Percentiles rank a stretch among this genome's conserved stretches.
Conservation (phyloP, 2,797 vertebrate genomes). For the Sebastes melanostomus region DNA sequence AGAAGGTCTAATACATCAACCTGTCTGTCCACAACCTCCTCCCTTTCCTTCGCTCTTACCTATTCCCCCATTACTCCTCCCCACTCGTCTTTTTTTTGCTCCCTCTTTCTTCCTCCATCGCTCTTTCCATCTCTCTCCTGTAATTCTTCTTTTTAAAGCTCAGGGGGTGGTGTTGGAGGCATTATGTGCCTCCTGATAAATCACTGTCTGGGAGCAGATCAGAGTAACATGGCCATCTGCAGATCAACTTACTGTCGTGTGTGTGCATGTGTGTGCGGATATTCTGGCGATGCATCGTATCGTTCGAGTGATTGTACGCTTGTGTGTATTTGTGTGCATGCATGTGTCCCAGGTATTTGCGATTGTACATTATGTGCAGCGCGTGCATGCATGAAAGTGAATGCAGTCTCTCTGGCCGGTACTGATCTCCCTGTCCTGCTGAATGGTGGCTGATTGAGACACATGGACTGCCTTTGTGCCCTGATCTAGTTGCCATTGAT, state of each 20-base stretch:
- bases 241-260: conserved; percentile 52
- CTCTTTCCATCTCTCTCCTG: conserved; percentile 55
- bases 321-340: conserved; percentile 29
- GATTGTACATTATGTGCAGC: background rate
- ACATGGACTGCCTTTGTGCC: conserved; percentile 80
- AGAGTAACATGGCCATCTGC: conserved; percentile 54
- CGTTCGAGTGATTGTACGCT: conserved; percentile 20
- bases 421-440: conserved; percentile 76
- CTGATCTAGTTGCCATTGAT: conserved; percentile 85
- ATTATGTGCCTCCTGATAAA: conserved; percentile 67
- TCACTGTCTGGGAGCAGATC: conserved; percentile 65
- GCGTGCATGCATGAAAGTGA: conserved; percentile 31
- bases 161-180: conserved; percentile 65
- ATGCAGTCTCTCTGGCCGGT: conserved; percentile 61
- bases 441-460: conserved; percentile 83
- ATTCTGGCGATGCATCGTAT: conserved; percentile 11
- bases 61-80: conserved; percentile 69
- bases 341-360: background rate
- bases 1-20: conserved; percentile 97
- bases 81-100: conserved; percentile 44
- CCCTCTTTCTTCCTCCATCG: conserved; percentile 2
- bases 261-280: conserved; percentile 10
- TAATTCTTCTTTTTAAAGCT: conserved; percentile 73
- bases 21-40: conserved; percentile 85
- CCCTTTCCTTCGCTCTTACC: conserved; percentile 84